Base-by-base conservation (phyloP, 2,888 invertebrate species). In the Strigamia transsilvanica region DNA sequence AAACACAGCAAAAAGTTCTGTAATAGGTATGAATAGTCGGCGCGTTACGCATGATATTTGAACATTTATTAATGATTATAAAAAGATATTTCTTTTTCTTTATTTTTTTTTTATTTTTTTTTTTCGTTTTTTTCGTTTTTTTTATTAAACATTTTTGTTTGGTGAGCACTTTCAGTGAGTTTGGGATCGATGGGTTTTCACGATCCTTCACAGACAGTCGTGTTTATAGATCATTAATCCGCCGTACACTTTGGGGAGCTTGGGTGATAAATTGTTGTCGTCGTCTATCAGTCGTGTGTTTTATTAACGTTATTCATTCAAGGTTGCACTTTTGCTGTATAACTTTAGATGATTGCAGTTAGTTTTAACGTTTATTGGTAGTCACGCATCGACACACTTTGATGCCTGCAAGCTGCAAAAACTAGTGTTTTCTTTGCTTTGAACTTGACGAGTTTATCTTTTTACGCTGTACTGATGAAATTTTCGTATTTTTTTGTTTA, bases 211-310 rank as follows among this genome's bases (percentile, higher is more conserved):
- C 38, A 77, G 32, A 77, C 38, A 77, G 38, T 77, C 77, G 77
- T 77, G 77, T 77, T 77, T 77, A 77, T 77, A 77, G 77, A 77
- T 34, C 77, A 77, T 77, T 77, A 38, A 77, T 77, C 77, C 77
- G 77, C 77, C 38, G 77, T 32, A 51, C 51, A 51, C 51, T 51
- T 51, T 51, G 51, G 51, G 51, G 51, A 51, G 51, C 51, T 51
- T 7, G 51, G 51, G 51, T 51, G 51, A 51, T 51, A 51, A 51
- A 51, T 51, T 51, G 51, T 51, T 51, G 51, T 51, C 51, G 51
- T 51, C 51, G 51, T 51, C 51, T 38, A 38, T 77, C 32, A 21
- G 77, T 32, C 32, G 38, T 34, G 32, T 77, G 77, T 77, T 77
- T 38, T 32, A 34, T 77, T 77, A 34, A 34, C 77, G 77, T 38